These are phyloP conservation scores for Enteromius afrohamiltoni DNA, from an alignment of 2,797 vertebrate genomes.

Conservation along the genomic window DNA sequence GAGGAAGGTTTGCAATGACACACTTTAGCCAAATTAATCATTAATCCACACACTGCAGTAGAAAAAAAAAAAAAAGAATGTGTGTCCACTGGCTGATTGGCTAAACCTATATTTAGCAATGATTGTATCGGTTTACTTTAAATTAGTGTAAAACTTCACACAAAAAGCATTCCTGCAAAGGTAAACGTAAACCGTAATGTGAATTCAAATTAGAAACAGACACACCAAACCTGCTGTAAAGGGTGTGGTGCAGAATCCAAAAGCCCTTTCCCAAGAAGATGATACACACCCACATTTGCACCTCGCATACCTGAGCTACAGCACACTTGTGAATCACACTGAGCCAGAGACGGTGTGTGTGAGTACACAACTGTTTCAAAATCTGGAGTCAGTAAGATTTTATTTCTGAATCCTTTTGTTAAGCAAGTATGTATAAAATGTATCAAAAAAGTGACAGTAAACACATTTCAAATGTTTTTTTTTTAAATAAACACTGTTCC, in stretches of 20 bases:
- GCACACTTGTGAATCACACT: constrained; percentile 36
- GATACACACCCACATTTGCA: background rate
- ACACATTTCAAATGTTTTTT: background rate
- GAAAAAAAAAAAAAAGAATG: background rate
- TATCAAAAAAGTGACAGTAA: background rate
- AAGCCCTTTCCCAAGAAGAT: background rate
- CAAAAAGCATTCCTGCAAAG: background rate
- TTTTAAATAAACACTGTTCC: background rate
- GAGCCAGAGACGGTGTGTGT: constrained; percentile 47
- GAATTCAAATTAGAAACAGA: background rate
- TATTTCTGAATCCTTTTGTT: background rate
- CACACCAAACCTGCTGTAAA: background rate
- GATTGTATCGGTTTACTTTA: background rate
- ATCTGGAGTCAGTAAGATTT: background rate
- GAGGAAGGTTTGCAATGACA: background rate
- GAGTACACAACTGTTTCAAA: background rate
- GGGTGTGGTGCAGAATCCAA: constrained; percentile 18
- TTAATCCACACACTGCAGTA: background rate
- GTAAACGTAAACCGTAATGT: background rate
- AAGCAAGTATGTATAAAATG: background rate
- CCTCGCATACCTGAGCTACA: constrained; percentile 8
- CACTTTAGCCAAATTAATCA: background rate
- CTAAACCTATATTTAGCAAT: background rate
- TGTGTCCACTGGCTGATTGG: background rate
- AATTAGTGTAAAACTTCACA: background rate